phyloP scores from a whole-genome alignment of 2,797 vertebrate genomes.

The Synanceia verrucosa region DNA sequence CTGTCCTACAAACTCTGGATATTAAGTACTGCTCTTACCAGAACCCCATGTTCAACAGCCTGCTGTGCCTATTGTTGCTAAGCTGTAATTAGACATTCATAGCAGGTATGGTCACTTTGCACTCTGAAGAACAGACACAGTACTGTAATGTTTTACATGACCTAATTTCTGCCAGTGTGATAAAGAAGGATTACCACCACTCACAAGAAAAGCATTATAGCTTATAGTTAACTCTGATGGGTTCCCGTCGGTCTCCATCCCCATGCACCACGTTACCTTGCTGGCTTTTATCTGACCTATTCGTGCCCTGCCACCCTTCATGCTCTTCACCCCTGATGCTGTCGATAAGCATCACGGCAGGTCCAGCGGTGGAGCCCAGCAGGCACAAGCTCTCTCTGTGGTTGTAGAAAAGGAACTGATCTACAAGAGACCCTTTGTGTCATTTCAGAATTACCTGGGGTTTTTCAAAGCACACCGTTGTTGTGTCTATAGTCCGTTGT shows the following conservation, averaged over 20 bases:
- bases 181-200: not conserved
- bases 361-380: constrained; percentile 58
- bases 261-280: constrained; percentile 1
- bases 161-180: not conserved
- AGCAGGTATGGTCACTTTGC: not conserved
- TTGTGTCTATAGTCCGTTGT: constrained; percentile 46
- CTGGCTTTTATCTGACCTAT: constrained; percentile 63
- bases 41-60: no score
- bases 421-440: constrained; percentile 58
- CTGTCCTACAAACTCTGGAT: no score
- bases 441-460: constrained; percentile 47
- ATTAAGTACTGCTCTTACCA: no score
- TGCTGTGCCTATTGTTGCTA: no score
- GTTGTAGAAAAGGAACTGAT: constrained; percentile 46
- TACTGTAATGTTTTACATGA: not conserved
- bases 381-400: constrained; percentile 36
- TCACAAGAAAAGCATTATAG: not conserved
- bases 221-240: not conserved
- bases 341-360: constrained; percentile 64
- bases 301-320: constrained; percentile 47
- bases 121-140: not conserved
- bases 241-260: constrained; percentile 13
- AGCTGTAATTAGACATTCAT: no score
- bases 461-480: constrained; percentile 45
- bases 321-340: constrained; percentile 49